These are phyloP conservation scores for Atherinosoma microstoma DNA, from an alignment of 2,797 vertebrate species.

Conservation along the genomic window DNA sequence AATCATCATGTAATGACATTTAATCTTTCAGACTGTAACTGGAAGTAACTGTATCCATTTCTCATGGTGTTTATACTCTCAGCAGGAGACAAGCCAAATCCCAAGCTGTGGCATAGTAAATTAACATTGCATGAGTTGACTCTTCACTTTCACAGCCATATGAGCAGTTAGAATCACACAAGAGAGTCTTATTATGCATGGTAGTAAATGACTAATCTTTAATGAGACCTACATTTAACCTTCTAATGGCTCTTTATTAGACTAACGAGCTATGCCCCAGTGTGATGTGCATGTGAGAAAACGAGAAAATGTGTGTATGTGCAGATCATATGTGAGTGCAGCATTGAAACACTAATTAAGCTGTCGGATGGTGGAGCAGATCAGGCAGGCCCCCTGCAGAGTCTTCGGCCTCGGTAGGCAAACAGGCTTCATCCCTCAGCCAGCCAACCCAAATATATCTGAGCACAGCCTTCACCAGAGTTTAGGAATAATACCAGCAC, in stretches of 20 bases:
- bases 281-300: constrained; percentile 50
- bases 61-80: constrained; percentile 66
- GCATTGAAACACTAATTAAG: constrained; percentile 79
- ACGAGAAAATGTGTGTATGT: constrained; percentile 43
- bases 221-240: constrained; percentile 82
- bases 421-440: constrained; percentile 76
- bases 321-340: constrained; percentile 57
- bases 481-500: constrained; percentile 56
- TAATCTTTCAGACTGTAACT: constrained; percentile 63
- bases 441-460: constrained; percentile 79
- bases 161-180: constrained; percentile 72
- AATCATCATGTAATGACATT: constrained; percentile 69
- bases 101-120: constrained; percentile 56
- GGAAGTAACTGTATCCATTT: constrained; percentile 61
- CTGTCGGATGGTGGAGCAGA: constrained; percentile 80
- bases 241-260: constrained; percentile 81
- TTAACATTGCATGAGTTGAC: constrained; percentile 55
- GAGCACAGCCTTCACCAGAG: constrained; percentile 45
- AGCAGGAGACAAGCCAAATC: constrained; percentile 63
- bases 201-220: constrained; percentile 81
- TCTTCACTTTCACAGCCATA: constrained; percentile 61
- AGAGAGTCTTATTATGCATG: constrained; percentile 75
- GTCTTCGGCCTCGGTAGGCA: constrained; percentile 73
- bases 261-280: constrained; percentile 74
- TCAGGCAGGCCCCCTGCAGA: constrained; percentile 76